These are phyloP conservation scores for Sebastes nivosus DNA, from an alignment of 2,797 vertebrate genomes.

Conservation along the genomic window DNA sequence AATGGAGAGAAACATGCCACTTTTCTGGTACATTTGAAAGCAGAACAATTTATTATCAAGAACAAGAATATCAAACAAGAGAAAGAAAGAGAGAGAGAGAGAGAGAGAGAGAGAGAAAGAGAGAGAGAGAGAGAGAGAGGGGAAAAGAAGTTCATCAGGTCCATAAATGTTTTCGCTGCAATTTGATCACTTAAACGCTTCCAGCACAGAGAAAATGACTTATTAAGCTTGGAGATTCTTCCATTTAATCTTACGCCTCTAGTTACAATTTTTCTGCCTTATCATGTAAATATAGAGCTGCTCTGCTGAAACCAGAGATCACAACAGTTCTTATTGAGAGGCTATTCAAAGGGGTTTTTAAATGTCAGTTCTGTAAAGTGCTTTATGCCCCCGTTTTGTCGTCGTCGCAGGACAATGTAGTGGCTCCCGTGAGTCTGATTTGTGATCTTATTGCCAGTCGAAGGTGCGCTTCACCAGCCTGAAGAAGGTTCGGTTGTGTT, in stretches of 20 bases:
- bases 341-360: slow-evolving; percentile 43
- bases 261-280: slow-evolving; percentile 60
- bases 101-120: slow-evolving; percentile 22
- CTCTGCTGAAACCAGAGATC: slow-evolving; percentile 67
- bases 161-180: slow-evolving; percentile 73
- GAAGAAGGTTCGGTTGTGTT: slow-evolving; percentile 94
- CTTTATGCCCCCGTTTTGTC: slow-evolving; percentile 44
- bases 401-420: slow-evolving; percentile 34
- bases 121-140: slow-evolving; percentile 38
- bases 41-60: slow-evolving; percentile 87
- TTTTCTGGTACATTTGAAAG: slow-evolving; percentile 73
- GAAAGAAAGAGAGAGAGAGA: slow-evolving; percentile 46
- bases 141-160: slow-evolving; percentile 56
- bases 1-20: slow-evolving; percentile 33
- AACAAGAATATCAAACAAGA: slow-evolving; percentile 87
- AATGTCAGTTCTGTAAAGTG: slow-evolving; percentile 73
- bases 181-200: slow-evolving; percentile 70
- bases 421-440: slow-evolving; percentile 40
- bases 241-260: slow-evolving; percentile 57
- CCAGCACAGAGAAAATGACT: slow-evolving; percentile 75
- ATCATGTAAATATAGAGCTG: slow-evolving; percentile 65
- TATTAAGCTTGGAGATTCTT: slow-evolving; percentile 65
- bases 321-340: slow-evolving; percentile 61
- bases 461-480: slow-evolving; percentile 92
- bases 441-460: slow-evolving; percentile 87